Base-by-base conservation (phyloP, 1,140 invertebrate species). In the Lordiphosa stackelbergi region DNA sequence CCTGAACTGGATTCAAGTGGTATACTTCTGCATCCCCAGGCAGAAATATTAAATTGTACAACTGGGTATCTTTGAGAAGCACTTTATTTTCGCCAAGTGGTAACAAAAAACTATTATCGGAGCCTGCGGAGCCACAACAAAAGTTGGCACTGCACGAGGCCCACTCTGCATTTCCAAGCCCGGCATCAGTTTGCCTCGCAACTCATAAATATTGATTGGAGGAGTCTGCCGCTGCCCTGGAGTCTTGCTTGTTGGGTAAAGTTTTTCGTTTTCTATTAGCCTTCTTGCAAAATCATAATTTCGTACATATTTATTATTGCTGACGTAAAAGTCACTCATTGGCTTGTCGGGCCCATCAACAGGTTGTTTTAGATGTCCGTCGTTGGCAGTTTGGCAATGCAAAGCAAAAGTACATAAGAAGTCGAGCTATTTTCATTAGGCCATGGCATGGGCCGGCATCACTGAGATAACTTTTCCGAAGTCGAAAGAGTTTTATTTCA, bases 191-290 rank as follows among this genome's bases (percentile, higher is more conserved):
- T 43, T 47, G 28, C 13, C 52, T 48, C n/a, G 10, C 43, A 60
- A 60, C 64, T 62, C 58, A 70, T 66, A 66, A 66, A 62, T 70
- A 70, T 70, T 70, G 66, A 70, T 70, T 70, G 66, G 53, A 65
- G 24, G 22, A 48, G 43, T 19, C 40, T 16, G 49, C 49, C 19
- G 22, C 22, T 7, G 11, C 22, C 49, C 34, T 16, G 8, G 34
- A 38, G 35, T 22, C 49, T 37, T 52, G 28, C 28, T 41, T 53
- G 47, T 47, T 13, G 40, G 40, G 22, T 3, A 46, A 69, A 62
- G 28, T 57, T 61, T 56, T 53, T 31, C 36, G 36, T 40, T 42
- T 52, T 38, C 37, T 42, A 34, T 53, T 49, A 38, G 46, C 37
- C 38, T 56, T 7, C 6, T 43, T 28, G 36, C 43, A 43, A 63